A percentile compares a stretch with the other conserved stretches of the same genome.
Evolutionary conservation across 37 sponge, comb jelly and placozoan genomes (phyloP).

Genomic region (Hexactinellida sp.): DNA sequence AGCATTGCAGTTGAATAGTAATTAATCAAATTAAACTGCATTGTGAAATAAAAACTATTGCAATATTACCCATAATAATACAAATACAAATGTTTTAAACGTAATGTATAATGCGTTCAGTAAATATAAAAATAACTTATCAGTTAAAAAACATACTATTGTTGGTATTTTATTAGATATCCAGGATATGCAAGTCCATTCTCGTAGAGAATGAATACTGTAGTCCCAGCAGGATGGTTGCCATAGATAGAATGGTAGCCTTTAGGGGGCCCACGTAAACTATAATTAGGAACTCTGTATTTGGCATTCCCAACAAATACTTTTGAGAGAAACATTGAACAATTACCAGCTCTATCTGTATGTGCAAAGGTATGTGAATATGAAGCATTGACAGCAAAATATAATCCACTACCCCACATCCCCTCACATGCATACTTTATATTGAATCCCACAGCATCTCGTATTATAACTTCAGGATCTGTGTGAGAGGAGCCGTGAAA

Average conservation of each 20-base stretch:
- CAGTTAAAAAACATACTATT: too few species aligned
- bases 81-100: too few species aligned
- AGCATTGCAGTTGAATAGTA: too few species aligned
- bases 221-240: neutral
- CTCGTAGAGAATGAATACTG: neutral
- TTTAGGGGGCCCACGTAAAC: neutral
- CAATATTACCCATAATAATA: too few species aligned
- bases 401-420: neutral
- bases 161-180: neutral
- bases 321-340: neutral
- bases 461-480: conserved; percentile 3
- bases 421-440: neutral
- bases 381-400: neutral
- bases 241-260: neutral
- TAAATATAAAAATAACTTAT: too few species aligned
- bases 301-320: neutral
- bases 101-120: too few species aligned
- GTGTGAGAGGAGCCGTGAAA: neutral
- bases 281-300: neutral
- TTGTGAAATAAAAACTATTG: too few species aligned
- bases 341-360: neutral
- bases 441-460: neutral
- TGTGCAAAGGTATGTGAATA: neutral
- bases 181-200: neutral
- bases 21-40: too few species aligned